Evolutionary conservation across 2,113 vertebrate genomes (phyloP).

Genomic region (Arenaria interpres): DNA sequence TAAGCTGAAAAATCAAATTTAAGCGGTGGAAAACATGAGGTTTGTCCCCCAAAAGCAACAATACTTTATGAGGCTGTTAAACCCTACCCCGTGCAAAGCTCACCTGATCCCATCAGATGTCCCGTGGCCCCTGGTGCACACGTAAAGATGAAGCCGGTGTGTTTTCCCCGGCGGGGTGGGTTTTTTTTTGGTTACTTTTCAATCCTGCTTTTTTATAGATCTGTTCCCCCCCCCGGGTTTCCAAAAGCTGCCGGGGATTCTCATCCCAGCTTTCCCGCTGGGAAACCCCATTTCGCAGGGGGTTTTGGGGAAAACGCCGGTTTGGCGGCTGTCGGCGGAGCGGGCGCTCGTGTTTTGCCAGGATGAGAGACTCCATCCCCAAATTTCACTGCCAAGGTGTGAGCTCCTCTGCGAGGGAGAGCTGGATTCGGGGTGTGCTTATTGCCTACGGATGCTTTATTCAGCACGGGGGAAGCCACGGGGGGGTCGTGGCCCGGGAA

Average conservation of each 20-base stretch:
- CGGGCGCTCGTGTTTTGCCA: background rate
- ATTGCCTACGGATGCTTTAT: background rate
- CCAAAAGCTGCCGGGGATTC: background rate
- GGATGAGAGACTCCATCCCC: background rate
- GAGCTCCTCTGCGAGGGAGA: slow-evolving; percentile 37
- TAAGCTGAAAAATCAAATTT: background rate
- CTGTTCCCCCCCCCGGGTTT: background rate
- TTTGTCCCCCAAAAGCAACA: background rate
- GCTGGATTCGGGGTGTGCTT: slow-evolving; percentile 1
- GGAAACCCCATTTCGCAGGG: background rate
- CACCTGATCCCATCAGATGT: slow-evolving; percentile 76
- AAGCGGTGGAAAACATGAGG: background rate
- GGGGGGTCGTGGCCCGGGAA: fast-evolving
- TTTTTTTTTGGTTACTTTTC: slow-evolving; percentile 26
- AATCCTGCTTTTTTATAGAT: slow-evolving; percentile 23
- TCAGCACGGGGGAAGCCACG: background rate
- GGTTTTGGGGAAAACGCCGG: background rate
- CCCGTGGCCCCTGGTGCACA: slow-evolving; percentile 35
- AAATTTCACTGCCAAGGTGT: background rate
- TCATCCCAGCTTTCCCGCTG: background rate
- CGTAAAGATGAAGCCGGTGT: slow-evolving; percentile 19
- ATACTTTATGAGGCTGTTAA: background rate
- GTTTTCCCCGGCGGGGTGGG: background rate
- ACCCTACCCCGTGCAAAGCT: slow-evolving; percentile 31
- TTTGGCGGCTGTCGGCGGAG: background rate